phyloP scores from a whole-genome alignment of 2,113 vertebrate genomes.

The Uria aalge region DNA sequence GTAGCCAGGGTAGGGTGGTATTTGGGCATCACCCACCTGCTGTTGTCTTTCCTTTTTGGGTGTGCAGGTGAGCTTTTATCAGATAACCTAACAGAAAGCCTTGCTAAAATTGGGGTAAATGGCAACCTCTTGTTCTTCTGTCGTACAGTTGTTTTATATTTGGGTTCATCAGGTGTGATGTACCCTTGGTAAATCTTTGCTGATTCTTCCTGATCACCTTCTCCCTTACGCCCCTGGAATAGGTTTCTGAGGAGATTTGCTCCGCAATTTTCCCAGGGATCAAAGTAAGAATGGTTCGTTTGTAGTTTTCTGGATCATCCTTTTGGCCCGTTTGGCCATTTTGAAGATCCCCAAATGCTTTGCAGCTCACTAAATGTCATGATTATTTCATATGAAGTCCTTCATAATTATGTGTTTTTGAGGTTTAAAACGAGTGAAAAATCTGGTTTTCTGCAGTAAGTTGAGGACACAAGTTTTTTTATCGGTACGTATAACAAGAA shows the following conservation, averaged over 20 bases:
- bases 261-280: neutral
- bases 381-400: neutral
- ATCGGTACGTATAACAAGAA: neutral
- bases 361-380: neutral
- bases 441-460: neutral
- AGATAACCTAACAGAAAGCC: neutral
- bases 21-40: neutral
- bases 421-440: neutral
- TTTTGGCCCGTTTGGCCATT: neutral
- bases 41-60: neutral
- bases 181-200: neutral
- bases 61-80: neutral
- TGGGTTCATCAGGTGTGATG: neutral
- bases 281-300: neutral
- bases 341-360: neutral
- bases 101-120: neutral
- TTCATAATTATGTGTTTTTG: neutral
- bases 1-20: neutral
- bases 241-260: neutral
- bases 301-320: neutral
- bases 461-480: neutral
- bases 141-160: neutral
- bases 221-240: neutral
- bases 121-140: neutral
- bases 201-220: neutral